phyloP scores from a whole-genome alignment of 2,888 invertebrate genomes.

The Gerosis bhagava region DNA sequence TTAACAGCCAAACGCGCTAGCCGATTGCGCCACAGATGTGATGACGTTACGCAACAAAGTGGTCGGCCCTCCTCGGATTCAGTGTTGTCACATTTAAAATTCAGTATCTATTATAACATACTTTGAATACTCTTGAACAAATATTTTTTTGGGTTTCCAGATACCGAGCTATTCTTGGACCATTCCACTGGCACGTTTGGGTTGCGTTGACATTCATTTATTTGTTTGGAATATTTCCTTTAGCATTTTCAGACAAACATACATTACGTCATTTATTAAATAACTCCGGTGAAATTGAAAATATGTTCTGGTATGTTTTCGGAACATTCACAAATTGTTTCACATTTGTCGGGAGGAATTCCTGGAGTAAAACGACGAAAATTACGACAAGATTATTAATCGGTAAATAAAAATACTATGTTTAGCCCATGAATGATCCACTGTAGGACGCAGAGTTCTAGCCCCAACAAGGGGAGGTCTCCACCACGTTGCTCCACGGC shows the following conservation, averaged over 20 bases:
- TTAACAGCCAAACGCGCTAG: too few species aligned
- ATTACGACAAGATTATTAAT: slow-evolving; percentile 87
- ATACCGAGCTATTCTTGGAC: slow-evolving; percentile 92
- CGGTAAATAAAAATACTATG: slow-evolving; percentile 73
- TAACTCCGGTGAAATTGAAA: slow-evolving; percentile 88
- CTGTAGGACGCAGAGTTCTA: too few species aligned
- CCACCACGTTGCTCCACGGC: too few species aligned
- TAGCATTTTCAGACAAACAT: slow-evolving; percentile 88
- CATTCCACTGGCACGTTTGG: slow-evolving; percentile 93
- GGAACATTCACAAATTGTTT: slow-evolving; percentile 93
- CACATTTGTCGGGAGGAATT: slow-evolving; percentile 85
- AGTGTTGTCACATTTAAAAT: too few species aligned
- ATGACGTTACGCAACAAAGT: too few species aligned
- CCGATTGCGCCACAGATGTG: too few species aligned
- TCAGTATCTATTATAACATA: too few species aligned
- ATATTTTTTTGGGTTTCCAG: slow-evolving; percentile 54
- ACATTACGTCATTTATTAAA: slow-evolving; percentile 85
- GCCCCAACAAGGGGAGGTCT: too few species aligned
- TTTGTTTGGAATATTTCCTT: slow-evolving; percentile 87
- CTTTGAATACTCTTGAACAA: not conserved
- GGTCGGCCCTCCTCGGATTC: too few species aligned
- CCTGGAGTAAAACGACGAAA: slow-evolving; percentile 87
- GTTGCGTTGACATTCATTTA: slow-evolving; percentile 87
- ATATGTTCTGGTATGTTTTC: slow-evolving; percentile 95
- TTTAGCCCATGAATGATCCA: too few species aligned